Evolutionary conservation across 2,888 invertebrate genomes (phyloP).

Genomic region (Yponomeuta cagnagella): DNA sequence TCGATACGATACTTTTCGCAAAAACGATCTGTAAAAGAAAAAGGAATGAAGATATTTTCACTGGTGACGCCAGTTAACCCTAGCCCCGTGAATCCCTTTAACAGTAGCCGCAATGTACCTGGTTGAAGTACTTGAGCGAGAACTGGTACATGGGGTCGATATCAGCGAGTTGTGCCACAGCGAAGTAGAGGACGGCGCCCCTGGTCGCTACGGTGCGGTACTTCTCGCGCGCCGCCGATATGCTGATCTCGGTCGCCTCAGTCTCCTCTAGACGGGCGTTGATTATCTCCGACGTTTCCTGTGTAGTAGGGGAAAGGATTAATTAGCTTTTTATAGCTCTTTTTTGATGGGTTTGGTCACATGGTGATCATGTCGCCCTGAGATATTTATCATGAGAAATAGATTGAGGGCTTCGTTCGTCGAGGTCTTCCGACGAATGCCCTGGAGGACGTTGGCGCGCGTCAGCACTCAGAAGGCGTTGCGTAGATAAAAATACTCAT

Average conservation of each 20-base stretch:
- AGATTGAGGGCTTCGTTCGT: slow-evolving; percentile 38
- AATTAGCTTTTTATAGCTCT: too few species aligned
- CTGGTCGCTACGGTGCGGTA: slow-evolving; percentile 90
- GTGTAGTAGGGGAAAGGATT: neutral
- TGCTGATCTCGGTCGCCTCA: slow-evolving; percentile 90
- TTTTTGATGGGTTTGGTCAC: too few species aligned
- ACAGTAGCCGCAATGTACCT: slow-evolving; percentile 30
- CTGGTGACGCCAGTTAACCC: too few species aligned
- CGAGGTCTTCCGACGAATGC: too few species aligned
- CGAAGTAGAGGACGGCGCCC: slow-evolving; percentile 93
- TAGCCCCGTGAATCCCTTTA: too few species aligned
- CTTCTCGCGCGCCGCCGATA: slow-evolving; percentile 89
- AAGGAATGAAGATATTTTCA: too few species aligned
- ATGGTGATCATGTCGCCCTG: too few species aligned
- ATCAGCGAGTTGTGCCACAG: slow-evolving; percentile 89
- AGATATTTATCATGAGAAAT: neutral
- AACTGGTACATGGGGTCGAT: slow-evolving; percentile 98
- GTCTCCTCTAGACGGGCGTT: slow-evolving; percentile 90
- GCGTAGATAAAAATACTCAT: too few species aligned
- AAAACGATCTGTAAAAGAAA: too few species aligned
- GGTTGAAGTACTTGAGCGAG: slow-evolving; percentile 90
- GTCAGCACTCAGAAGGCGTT: too few species aligned
- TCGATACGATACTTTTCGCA: too few species aligned
- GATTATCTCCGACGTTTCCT: slow-evolving; percentile 94
- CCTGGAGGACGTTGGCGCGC: too few species aligned